Base-by-base conservation (phyloP, 2,888 invertebrate species). In the Baccha elongata region DNA sequence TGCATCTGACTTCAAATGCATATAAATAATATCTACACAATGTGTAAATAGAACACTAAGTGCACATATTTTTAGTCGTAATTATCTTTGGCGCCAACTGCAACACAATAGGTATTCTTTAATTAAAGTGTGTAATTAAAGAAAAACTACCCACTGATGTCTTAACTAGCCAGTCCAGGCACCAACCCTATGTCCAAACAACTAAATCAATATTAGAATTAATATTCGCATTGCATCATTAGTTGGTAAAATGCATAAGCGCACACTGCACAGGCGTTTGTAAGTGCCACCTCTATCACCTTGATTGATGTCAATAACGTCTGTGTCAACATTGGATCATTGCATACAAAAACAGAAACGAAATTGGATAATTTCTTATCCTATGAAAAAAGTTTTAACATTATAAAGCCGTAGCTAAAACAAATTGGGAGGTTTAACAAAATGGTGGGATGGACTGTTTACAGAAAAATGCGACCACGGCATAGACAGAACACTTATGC, bases 61-160 rank as follows among this genome's bases (percentile, higher is more conserved):
- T 7, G 26, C 29, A 17, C 44, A 64, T 67, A n/a, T n/a, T n/a
- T n/a, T n/a, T n/a, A n/a, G n/a, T n/a, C n/a, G n/a, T n/a, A 64
- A 64, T 48, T 74, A 29, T 15, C 19, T n/a, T n/a, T 74, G 80
- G 80, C 80, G 80, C 80, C 80, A 75, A 50, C 42, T 26, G 23
- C 1, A 68, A 50, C 64, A 64, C 69, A 58, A 42, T 55, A 15
- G 10, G 35, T 21, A 62, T 32, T 74, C 13, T 62, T 74, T 64
- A 13, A 35, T 55, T 52, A 8, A 37, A 58, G 21, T 58, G n/a
- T 58, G 21, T 13, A 8, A 35, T 11, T 5, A 23, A 19, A 11
- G 8, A 60, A 15, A 50, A 17, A 55, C 19, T 17, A 8, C 23
- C 40, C 13, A 19, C 19, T 19, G n/a, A n/a, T n/a, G n/a, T n/a